Conservation (phyloP, 2,888 invertebrate genomes). For the Aquatica leii region DNA sequence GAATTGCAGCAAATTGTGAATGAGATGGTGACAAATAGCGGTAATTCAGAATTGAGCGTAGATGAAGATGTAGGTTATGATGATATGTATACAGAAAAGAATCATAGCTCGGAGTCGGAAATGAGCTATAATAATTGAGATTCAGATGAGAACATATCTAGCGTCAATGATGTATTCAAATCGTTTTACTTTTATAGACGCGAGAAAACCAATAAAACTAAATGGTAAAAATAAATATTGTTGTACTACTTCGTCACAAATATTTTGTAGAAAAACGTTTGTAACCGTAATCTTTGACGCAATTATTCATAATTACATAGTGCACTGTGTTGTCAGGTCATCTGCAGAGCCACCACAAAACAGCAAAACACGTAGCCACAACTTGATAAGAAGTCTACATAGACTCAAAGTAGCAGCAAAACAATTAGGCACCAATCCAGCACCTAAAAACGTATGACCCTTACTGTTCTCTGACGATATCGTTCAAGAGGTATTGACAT, state of each 20-base stretch:
- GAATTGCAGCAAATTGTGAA: not conserved
- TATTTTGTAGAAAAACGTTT: not conserved
- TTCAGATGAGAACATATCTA: no score
- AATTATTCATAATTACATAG: no score
- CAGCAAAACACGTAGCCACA: not conserved
- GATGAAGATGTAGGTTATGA: no score
- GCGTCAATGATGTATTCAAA: not conserved
- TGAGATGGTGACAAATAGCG: not conserved
- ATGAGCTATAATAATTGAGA: no score
- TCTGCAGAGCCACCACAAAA: slow-evolving; percentile 6
- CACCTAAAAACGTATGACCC: not conserved
- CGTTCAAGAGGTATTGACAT: not conserved
- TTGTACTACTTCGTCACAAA: not conserved
- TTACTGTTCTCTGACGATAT: not conserved
- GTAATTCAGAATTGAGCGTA: no score
- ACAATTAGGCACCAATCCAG: slow-evolving; percentile 7
- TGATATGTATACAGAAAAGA: not conserved
- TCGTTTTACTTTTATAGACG: not conserved
- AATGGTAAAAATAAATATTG: not conserved
- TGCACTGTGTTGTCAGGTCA: not conserved
- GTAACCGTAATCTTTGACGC: not conserved
- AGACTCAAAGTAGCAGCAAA: not conserved
- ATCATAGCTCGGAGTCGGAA: not conserved
- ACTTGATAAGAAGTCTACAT: not conserved
- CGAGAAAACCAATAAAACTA: not conserved